Evolutionary conservation across 1,140 invertebrate species (phyloP).

Genomic region (Zophobas morio): DNA sequence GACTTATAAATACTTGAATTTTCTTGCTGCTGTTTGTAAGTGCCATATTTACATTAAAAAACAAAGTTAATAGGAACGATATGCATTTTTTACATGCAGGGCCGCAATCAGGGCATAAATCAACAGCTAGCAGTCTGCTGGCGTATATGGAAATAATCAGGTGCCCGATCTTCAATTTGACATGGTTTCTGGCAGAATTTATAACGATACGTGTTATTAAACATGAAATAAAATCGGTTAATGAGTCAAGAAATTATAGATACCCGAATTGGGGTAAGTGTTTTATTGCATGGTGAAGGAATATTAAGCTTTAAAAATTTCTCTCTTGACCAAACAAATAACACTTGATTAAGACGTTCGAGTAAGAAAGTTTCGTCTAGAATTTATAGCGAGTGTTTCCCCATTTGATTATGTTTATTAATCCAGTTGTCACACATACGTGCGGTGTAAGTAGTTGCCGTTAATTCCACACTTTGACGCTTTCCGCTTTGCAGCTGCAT

Average conservation of each 20-base stretch:
- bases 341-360: not conserved
- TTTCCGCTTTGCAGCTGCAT: slow-evolving; percentile 6
- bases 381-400: not conserved
- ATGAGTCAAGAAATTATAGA: slow-evolving; percentile 25
- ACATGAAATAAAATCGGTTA: slow-evolving; percentile 16
- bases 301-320: slow-evolving; percentile 13
- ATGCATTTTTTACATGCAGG: too few relatives aligned
- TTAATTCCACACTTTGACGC: not conserved
- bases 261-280: slow-evolving; percentile 21
- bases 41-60: too few relatives aligned
- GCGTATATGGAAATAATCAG: not conserved
- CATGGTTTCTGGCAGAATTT: slow-evolving; percentile 9
- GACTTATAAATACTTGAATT: too few relatives aligned
- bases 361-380: not conserved
- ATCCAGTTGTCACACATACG: not conserved
- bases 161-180: slow-evolving; percentile 10
- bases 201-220: not conserved
- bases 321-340: slow-evolving; percentile 4
- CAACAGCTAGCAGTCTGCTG: too few relatives aligned
- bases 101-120: too few relatives aligned
- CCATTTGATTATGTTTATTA: not conserved
- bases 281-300: slow-evolving; percentile 25
- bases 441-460: not conserved
- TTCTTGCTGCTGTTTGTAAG: too few relatives aligned
- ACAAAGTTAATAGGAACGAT: too few relatives aligned